These are phyloP conservation scores for Lucifuga dentata DNA, from an alignment of 2,113 vertebrate species.

Conservation along the genomic window DNA sequence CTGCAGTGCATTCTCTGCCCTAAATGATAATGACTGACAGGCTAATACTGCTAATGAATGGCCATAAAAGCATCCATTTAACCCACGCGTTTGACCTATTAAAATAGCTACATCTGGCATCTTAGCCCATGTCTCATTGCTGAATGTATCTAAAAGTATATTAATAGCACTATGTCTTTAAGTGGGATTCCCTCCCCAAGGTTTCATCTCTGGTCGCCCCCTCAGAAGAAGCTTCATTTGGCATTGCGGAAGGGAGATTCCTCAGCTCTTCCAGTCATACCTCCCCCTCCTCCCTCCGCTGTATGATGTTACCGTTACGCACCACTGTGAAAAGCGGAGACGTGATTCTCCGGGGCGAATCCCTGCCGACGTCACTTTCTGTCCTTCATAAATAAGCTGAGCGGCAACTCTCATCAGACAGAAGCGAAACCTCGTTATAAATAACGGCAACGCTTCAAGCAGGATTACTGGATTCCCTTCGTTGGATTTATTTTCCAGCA, in stretches of 20 bases:
- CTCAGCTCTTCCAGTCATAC: slow-evolving; percentile 75
- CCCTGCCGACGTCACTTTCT: slow-evolving; percentile 82
- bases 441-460: slow-evolving; percentile 23
- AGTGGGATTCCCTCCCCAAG: slow-evolving; percentile 68
- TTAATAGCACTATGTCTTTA: slow-evolving; percentile 42
- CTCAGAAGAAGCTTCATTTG: slow-evolving; percentile 69
- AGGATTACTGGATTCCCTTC: slow-evolving; percentile 64
- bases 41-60: not conserved
- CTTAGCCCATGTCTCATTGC: no score
- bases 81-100: not conserved
- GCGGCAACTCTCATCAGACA: slow-evolving; percentile 50
- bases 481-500: slow-evolving; percentile 55
- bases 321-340: slow-evolving; percentile 74
- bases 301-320: slow-evolving; percentile 77
- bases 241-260: slow-evolving; percentile 80
- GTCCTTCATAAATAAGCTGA: slow-evolving; percentile 75
- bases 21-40: no score
- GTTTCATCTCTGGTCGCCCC: slow-evolving; percentile 59
- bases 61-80: not conserved
- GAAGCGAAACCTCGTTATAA: slow-evolving; percentile 52
- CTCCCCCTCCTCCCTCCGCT: slow-evolving; percentile 40
- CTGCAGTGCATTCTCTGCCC: no score
- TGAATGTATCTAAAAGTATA: no score
- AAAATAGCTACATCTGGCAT: no score
- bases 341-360: slow-evolving; percentile 80